A percentile compares a stretch with the other conserved stretches of the same genome.
phyloP scores from a whole-genome alignment of 2,888 invertebrate species.

The Barypeithes pellucidus region DNA sequence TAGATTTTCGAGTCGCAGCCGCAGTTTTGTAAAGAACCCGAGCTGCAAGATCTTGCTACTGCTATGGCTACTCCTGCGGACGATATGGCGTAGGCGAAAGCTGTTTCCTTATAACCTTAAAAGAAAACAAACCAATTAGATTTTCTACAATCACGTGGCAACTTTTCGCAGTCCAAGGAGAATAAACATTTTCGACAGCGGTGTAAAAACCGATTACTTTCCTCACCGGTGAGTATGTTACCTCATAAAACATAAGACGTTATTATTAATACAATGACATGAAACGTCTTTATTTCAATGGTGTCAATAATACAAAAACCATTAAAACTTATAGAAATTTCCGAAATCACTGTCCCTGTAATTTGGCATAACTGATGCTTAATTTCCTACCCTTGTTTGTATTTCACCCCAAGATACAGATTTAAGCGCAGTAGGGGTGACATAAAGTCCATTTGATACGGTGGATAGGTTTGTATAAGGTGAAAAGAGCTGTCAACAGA shows the following conservation, averaged over 20 bases:
- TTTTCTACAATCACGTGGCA: no score
- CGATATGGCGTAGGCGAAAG: slow-evolving; percentile 91
- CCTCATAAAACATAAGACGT: no score
- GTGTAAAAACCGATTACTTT: no score
- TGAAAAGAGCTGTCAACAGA: slow-evolving; percentile 40
- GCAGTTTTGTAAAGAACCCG: slow-evolving; percentile 87
- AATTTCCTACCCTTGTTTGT: slow-evolving; percentile 31
- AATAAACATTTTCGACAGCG: no score
- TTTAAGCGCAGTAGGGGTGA: slow-evolving; percentile 28
- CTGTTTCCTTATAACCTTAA: slow-evolving; percentile 91
- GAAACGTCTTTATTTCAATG: not conserved
- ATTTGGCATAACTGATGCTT: slow-evolving; percentile 32
- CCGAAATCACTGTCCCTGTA: slow-evolving; percentile 10
- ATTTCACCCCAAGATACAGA: slow-evolving; percentile 19
- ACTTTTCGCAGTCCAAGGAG: no score
- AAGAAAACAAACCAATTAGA: slow-evolving; percentile 47
- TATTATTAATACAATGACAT: not conserved
- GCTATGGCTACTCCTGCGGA: slow-evolving; percentile 92
- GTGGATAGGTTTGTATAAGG: slow-evolving; percentile 42
- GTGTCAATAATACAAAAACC: slow-evolving; percentile 15
- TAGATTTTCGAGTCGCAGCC: slow-evolving; percentile 87
- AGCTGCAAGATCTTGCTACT: slow-evolving; percentile 92
- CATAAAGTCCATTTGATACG: slow-evolving; percentile 46
- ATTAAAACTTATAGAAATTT: slow-evolving; percentile 3
- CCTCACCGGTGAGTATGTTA: no score